A percentile compares a stretch with the other conserved stretches of the same genome.
Conservation (phyloP, 2,113 vertebrate species). For the Ictalurus punctatus region DNA sequence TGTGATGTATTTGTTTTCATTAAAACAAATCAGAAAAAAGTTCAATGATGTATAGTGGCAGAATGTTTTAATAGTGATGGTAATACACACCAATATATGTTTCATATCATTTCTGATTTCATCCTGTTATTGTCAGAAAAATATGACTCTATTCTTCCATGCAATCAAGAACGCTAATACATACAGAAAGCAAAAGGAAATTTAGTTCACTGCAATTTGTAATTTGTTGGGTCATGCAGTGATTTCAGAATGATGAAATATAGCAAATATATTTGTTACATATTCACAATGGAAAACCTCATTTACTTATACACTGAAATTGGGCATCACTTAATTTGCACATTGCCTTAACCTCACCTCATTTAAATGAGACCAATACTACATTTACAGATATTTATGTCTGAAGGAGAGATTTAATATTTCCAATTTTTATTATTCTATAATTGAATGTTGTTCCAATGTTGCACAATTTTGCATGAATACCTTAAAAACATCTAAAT, state of each 20-base stretch:
- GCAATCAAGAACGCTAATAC: not conserved
- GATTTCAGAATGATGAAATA: not conserved
- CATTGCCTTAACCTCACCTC: not conserved
- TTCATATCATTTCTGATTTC: not conserved
- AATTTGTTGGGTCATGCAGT: not conserved
- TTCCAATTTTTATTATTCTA: not conserved
- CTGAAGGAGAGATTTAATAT: not conserved
- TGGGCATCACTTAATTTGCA: not conserved
- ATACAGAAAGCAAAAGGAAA: not conserved
- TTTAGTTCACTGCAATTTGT: not conserved
- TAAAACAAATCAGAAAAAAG: conserved; percentile 1
- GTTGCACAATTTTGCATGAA: not conserved
- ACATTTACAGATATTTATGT: not conserved
- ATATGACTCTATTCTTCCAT: not conserved
- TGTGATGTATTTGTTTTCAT: no score
- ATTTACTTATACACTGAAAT: not conserved
- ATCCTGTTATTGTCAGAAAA: not conserved
- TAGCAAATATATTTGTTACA: not conserved
- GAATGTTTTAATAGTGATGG: not conserved
- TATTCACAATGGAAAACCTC: not conserved
- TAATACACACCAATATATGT: not conserved
- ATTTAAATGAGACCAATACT: not conserved
- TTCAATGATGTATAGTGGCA: not conserved
- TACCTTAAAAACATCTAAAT: not conserved
- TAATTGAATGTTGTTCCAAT: not conserved